phyloP scores from a whole-genome alignment of 2,113 vertebrate genomes.

The Nanorana parkeri region DNA sequence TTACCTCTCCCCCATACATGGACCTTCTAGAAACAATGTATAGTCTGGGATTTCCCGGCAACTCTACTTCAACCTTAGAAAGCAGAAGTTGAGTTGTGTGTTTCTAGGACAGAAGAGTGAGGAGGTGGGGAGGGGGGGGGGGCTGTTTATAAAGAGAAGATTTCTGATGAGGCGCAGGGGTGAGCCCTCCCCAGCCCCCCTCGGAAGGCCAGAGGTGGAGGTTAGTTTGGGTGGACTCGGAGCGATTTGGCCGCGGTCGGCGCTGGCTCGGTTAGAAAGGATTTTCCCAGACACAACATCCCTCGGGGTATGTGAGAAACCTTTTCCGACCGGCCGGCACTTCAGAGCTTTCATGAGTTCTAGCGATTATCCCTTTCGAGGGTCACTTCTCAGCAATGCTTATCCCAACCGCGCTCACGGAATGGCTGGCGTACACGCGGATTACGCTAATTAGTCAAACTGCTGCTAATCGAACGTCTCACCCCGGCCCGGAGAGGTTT shows the following conservation, averaged over 20 bases:
- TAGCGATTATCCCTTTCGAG: background rate
- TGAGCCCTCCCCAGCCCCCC: background rate
- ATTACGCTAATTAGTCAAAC: background rate
- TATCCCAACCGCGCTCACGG: background rate
- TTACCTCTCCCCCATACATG: no score
- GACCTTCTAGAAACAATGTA: no score
- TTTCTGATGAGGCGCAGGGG: background rate
- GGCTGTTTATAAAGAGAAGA: background rate
- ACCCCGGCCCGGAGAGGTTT: no score
- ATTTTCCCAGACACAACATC: conserved; percentile 36
- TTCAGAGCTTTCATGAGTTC: background rate
- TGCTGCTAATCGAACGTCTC: background rate
- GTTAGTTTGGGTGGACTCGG: background rate
- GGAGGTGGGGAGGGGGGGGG: background rate
- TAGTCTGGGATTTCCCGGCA: no score
- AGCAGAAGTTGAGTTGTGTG: background rate
- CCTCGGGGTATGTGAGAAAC: conserved; percentile 12
- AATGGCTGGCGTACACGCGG: background rate
- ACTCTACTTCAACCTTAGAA: no score
- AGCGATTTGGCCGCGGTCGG: background rate
- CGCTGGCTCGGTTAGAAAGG: conserved; percentile 24
- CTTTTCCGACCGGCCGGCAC: background rate
- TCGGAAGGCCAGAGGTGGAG: background rate
- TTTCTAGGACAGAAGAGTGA: background rate
- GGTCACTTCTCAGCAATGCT: conserved; percentile 16